phyloP scores from a whole-genome alignment of 2,797 vertebrate species.

The Orestias chungarensis region DNA sequence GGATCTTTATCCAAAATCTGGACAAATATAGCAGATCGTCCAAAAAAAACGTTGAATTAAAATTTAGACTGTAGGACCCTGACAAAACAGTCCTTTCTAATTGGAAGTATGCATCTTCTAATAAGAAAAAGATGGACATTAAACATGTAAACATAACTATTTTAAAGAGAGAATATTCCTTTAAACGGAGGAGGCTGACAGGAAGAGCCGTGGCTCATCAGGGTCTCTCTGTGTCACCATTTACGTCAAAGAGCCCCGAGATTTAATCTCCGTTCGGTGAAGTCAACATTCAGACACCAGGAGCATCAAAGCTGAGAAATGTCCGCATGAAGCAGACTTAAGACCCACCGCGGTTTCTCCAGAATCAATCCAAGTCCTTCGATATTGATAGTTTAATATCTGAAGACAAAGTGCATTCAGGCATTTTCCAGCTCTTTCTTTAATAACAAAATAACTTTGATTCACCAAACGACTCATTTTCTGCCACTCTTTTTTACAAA shows the following conservation, averaged over 20 bases:
- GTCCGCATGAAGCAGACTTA: neutral
- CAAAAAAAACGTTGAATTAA: neutral
- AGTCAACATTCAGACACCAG: neutral
- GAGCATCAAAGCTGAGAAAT: neutral
- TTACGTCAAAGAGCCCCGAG: constrained; percentile 36
- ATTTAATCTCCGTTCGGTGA: constrained; percentile 1
- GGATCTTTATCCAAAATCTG: neutral
- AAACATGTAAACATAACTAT: neutral
- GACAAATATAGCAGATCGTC: neutral
- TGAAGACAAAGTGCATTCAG: neutral
- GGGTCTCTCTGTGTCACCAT: constrained; percentile 19
- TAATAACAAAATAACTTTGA: constrained; percentile 3
- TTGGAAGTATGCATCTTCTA: neutral
- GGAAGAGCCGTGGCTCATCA: constrained; percentile 1
- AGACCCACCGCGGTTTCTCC: neutral
- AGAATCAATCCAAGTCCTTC: neutral
- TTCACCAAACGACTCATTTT: neutral
- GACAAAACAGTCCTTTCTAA: neutral
- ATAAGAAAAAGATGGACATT: neutral
- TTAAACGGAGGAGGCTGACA: constrained; percentile 1
- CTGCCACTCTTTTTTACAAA: neutral
- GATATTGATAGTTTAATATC: neutral
- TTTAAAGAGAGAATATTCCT: neutral
- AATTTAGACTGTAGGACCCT: neutral
- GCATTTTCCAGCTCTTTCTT: neutral